These are phyloP conservation scores for Ectropis crepuscularia DNA, from an alignment of 2,888 invertebrate species.

Conservation along the genomic window DNA sequence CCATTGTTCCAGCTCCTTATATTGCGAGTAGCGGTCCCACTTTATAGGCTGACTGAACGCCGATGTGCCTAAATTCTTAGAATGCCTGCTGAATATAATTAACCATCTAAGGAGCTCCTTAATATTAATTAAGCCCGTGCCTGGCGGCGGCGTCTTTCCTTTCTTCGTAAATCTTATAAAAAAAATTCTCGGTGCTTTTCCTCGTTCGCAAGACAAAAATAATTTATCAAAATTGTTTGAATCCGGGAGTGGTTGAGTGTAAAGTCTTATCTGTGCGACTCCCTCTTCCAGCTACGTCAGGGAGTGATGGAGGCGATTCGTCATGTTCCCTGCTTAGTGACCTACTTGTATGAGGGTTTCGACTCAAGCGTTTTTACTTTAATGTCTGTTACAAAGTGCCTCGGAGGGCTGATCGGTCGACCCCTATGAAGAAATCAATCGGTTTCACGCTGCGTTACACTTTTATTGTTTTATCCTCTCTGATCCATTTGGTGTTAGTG, in stretches of 20 bases:
- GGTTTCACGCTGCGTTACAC: conserved; percentile 58
- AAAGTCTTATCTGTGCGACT: conserved; percentile 66
- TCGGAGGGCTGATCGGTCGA: conserved; percentile 50
- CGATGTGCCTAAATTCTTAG: conserved; percentile 73
- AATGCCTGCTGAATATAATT: conserved; percentile 74
- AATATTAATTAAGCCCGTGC: conserved; percentile 54
- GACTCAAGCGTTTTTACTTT: conserved; percentile 54
- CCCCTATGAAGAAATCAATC: conserved; percentile 66
- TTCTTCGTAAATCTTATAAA: conserved; percentile 29
- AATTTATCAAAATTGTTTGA: conserved; percentile 57
- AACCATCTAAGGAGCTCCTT: conserved; percentile 62
- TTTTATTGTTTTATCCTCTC: conserved; percentile 62
- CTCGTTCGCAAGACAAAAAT: conserved; percentile 41
- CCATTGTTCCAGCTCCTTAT: conserved; percentile 79
- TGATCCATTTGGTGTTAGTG: conserved; percentile 46
- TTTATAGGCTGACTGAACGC: conserved; percentile 63
- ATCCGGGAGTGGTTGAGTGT: conserved; percentile 58
- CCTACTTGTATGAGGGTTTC: conserved; percentile 65
- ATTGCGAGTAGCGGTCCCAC: conserved; percentile 74
- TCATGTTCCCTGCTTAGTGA: conserved; percentile 74
- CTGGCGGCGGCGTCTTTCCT: conserved; percentile 40
- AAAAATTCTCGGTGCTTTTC: conserved; percentile 23
- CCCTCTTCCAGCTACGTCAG: conserved; percentile 59
- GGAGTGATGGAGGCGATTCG: conserved; percentile 76
- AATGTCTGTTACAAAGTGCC: conserved; percentile 54